phyloP scores from a whole-genome alignment of 2,113 vertebrate genomes.

The Ptychochromis oligacanthus region DNA sequence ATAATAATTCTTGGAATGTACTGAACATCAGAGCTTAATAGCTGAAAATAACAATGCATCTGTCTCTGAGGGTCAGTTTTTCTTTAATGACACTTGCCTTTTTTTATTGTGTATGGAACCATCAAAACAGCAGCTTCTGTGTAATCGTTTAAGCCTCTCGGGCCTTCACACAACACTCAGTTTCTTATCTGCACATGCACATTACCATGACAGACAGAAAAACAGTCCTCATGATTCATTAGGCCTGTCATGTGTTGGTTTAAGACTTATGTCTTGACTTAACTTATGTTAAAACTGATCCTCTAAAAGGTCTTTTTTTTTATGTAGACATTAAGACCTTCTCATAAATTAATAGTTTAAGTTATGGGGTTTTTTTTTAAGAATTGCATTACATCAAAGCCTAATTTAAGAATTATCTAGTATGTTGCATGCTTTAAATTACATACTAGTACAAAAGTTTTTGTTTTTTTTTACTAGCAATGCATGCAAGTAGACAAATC shows the following conservation, averaged over 20 bases:
- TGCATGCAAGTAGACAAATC: background rate
- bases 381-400: background rate
- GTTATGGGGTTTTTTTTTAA: background rate
- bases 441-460: background rate
- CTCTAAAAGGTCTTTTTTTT: background rate
- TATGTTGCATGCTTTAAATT: background rate
- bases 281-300: background rate
- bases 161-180: background rate
- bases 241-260: background rate
- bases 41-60: slow-evolving; percentile 31
- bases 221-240: background rate
- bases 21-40: slow-evolving; percentile 26
- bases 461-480: background rate
- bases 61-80: slow-evolving; percentile 30
- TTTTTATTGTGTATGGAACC: slow-evolving; percentile 14
- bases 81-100: slow-evolving; percentile 23
- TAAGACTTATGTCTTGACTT: background rate
- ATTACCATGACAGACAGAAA: background rate
- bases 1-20: slow-evolving; percentile 42
- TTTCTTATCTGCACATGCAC: background rate
- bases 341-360: background rate
- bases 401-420: background rate
- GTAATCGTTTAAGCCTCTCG: background rate
- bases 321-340: background rate
- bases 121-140: background rate